Evolutionary conservation across 2,888 invertebrate genomes (phyloP).

Genomic region (Tipula unca): DNA sequence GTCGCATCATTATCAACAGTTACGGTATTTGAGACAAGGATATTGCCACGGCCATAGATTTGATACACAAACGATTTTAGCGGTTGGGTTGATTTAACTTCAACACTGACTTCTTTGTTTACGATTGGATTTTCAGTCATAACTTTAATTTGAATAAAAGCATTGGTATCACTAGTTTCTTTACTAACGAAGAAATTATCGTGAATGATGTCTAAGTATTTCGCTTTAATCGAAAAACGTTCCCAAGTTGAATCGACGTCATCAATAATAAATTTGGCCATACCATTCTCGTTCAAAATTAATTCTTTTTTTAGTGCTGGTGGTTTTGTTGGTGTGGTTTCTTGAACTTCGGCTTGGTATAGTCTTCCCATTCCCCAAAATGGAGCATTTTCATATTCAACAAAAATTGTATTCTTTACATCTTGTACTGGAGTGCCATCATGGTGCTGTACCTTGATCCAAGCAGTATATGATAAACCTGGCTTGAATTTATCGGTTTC

Average conservation of each 20-base stretch:
- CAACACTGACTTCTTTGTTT: constrained; percentile 61
- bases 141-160: constrained; percentile 49
- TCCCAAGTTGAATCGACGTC: background rate
- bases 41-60: constrained; percentile 77
- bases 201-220: constrained; percentile 61
- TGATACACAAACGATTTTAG: constrained; percentile 68
- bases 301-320: constrained; percentile 38
- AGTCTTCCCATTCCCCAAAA: background rate
- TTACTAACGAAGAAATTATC: background rate
- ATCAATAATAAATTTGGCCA: constrained; percentile 47
- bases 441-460: constrained; percentile 60
- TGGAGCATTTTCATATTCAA: background rate
- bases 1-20: constrained; percentile 43
- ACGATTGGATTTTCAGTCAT: constrained; percentile 49
- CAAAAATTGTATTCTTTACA: constrained; percentile 46
- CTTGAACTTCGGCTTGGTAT: background rate
- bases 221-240: constrained; percentile 47
- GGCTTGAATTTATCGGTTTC: constrained; percentile 85
- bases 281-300: constrained; percentile 52
- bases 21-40: constrained; percentile 66
- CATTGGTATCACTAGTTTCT: constrained; percentile 41
- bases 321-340: background rate
- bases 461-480: constrained; percentile 54
- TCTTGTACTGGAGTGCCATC: constrained; percentile 59
- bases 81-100: constrained; percentile 63